These are phyloP conservation scores for Pachycephala philippinensis DNA, from an alignment of 2,113 vertebrate genomes.

Conservation along the genomic window DNA sequence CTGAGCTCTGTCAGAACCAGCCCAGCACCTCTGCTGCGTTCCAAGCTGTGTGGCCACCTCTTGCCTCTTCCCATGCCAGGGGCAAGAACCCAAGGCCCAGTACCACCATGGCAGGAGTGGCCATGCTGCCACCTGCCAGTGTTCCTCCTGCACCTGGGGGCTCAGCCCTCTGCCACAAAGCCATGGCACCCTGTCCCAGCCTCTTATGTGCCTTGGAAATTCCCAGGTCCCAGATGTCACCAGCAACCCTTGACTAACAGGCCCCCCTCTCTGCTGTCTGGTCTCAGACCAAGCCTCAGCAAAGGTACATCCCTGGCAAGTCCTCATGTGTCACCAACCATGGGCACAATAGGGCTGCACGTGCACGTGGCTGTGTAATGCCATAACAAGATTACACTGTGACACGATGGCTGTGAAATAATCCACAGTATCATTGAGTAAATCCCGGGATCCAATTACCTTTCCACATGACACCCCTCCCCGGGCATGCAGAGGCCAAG, in stretches of 20 bases:
- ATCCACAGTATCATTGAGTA: slow-evolving; percentile 33
- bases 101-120: neutral
- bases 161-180: neutral
- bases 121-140: accelerated
- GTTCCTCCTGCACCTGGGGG: accelerated
- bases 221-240: neutral
- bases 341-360: neutral
- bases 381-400: slow-evolving; percentile 29
- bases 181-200: accelerated
- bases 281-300: neutral
- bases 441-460: slow-evolving; percentile 51
- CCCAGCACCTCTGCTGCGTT: accelerated
- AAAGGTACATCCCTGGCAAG: accelerated
- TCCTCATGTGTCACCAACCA: neutral
- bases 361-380: neutral
- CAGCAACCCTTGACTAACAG: neutral
- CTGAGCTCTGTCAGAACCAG: neutral
- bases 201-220: neutral
- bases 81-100: neutral
- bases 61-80: neutral
- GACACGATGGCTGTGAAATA: slow-evolving; percentile 7
- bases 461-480: neutral
- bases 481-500: neutral
- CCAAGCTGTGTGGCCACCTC: accelerated
- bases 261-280: too few relatives aligned